phyloP scores from a whole-genome alignment of 2,113 vertebrate species.

The Burhinus oedicnemus region DNA sequence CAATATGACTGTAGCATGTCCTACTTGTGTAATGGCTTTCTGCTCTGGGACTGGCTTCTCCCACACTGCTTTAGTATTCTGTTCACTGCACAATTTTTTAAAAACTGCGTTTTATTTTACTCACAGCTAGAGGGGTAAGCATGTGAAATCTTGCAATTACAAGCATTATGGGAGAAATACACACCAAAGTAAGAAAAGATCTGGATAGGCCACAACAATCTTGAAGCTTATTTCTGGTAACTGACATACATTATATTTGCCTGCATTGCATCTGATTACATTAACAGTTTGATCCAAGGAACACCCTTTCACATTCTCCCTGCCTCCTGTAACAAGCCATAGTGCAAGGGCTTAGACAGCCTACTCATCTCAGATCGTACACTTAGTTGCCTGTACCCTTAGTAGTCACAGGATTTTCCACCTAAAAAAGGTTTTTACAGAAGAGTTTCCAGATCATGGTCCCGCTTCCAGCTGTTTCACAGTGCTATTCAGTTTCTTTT shows the following conservation, averaged over 20 bases:
- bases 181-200: background rate
- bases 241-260: background rate
- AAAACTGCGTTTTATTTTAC: background rate
- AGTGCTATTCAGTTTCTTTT: background rate
- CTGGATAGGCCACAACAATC: background rate
- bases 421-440: background rate
- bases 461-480: background rate
- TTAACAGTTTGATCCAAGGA: background rate
- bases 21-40: background rate
- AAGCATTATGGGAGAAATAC: background rate
- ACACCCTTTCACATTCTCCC: background rate
- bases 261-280: background rate
- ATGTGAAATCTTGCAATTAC: background rate
- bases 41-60: background rate
- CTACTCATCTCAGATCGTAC: background rate
- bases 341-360: background rate
- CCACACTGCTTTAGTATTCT: background rate
- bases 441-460: background rate
- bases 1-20: background rate
- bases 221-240: background rate
- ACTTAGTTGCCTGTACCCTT: background rate
- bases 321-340: background rate
- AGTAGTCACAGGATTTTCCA: background rate
- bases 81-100: background rate
- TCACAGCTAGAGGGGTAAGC: background rate